These are phyloP conservation scores for Dolichallabes microphthalmus DNA, from an alignment of 2,113 vertebrate species.

Conservation along the genomic window DNA sequence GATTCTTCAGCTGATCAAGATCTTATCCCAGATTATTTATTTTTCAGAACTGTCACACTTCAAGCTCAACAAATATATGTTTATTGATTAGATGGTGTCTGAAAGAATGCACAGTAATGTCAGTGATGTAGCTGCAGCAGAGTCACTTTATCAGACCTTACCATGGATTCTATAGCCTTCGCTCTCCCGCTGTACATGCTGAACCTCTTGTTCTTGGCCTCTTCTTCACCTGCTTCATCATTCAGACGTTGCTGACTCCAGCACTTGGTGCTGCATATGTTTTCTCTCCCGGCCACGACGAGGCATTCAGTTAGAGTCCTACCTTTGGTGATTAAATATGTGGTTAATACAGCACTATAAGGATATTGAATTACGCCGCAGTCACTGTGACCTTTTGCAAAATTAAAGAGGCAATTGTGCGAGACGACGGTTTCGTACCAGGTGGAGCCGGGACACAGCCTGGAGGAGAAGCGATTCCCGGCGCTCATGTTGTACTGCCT, in stretches of 20 bases:
- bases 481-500: slow-evolving; percentile 22
- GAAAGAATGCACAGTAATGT: not conserved
- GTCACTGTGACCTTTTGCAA: slow-evolving; percentile 73
- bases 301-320: slow-evolving; percentile 59
- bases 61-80: not conserved
- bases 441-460: slow-evolving; percentile 62
- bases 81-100: not conserved
- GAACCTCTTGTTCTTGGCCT: not conserved
- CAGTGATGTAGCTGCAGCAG: not conserved
- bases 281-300: slow-evolving; percentile 45
- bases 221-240: slow-evolving; percentile 14
- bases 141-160: not conserved
- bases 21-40: no score
- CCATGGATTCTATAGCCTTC: not conserved
- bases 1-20: no score
- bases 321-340: slow-evolving; percentile 73
- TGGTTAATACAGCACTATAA: slow-evolving; percentile 71
- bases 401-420: slow-evolving; percentile 75
- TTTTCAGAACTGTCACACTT: not conserved
- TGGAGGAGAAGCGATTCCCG: slow-evolving; percentile 66
- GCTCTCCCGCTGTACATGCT: not conserved
- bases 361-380: slow-evolving; percentile 75
- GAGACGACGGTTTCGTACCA: slow-evolving; percentile 70
- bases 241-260: slow-evolving; percentile 30
- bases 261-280: slow-evolving; percentile 42